Conservation (phyloP, 2,113 vertebrate genomes). For the Lampris incognitus region DNA sequence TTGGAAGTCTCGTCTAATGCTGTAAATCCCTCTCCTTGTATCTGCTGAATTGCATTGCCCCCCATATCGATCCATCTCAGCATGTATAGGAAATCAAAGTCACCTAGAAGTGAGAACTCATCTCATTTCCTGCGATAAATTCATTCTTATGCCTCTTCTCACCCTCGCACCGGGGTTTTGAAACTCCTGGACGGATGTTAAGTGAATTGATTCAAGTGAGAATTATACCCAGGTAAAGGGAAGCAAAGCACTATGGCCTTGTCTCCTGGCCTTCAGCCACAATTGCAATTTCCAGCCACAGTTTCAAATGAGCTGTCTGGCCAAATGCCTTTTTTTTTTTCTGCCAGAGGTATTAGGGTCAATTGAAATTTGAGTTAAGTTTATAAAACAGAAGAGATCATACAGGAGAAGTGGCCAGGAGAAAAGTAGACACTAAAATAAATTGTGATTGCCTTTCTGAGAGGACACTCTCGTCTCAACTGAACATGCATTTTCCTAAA, state of each 20-base stretch:
- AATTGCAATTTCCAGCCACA: slow-evolving; percentile 50
- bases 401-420: slow-evolving; percentile 39
- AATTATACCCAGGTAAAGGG: slow-evolving; percentile 49
- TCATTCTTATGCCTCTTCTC: slow-evolving; percentile 36
- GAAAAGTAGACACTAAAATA: slow-evolving; percentile 63
- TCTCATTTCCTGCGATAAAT: slow-evolving; percentile 59
- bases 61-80: slow-evolving; percentile 49
- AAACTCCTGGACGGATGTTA: slow-evolving; percentile 10
- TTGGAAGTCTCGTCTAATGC: slow-evolving; percentile 55
- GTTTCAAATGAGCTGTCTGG: slow-evolving; percentile 63
- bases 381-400: slow-evolving; percentile 61
- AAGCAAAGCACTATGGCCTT: slow-evolving; percentile 44
- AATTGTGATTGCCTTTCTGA: slow-evolving; percentile 68
- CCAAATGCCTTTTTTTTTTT: slow-evolving; percentile 52
- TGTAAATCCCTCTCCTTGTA: slow-evolving; percentile 46
- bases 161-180: slow-evolving; percentile 26
- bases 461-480: slow-evolving; percentile 59
- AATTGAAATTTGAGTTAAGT: slow-evolving; percentile 60
- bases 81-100: slow-evolving; percentile 71
- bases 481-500: slow-evolving; percentile 61
- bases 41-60: slow-evolving; percentile 42
- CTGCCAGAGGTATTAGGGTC: slow-evolving; percentile 58
- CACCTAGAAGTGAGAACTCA: slow-evolving; percentile 59
- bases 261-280: slow-evolving; percentile 50
- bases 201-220: slow-evolving; percentile 57